Evolutionary conservation across 2,888 invertebrate species (phyloP).

Genomic region (Dione vanillae): DNA sequence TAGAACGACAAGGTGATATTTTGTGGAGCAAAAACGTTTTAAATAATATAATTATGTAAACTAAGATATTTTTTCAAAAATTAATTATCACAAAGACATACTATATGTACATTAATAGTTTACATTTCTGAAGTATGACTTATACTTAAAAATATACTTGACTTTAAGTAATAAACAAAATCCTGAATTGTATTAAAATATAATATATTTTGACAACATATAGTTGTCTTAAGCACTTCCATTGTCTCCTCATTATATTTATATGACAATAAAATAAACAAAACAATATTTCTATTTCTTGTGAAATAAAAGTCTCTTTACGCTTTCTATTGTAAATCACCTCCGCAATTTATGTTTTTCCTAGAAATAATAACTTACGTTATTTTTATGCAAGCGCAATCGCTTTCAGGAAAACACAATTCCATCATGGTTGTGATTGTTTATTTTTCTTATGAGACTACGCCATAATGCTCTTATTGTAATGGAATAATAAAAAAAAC

Average conservation of each 20-base stretch:
- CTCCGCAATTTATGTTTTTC: constrained; percentile 23
- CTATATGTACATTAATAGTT: too few relatives aligned
- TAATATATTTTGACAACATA: background rate
- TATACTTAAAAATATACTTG: too few relatives aligned
- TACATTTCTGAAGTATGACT: too few relatives aligned
- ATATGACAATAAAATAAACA: background rate
- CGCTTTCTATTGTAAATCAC: constrained; percentile 26
- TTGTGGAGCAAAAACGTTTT: background rate
- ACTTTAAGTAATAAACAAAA: too few relatives aligned
- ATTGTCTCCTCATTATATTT: constrained; percentile 2
- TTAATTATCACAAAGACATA: too few relatives aligned
- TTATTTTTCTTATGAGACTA: constrained; percentile 1
- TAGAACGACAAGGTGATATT: background rate
- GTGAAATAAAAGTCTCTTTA: constrained; percentile 20
- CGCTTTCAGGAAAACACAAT: constrained; percentile 11
- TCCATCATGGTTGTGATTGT: constrained; percentile 15
- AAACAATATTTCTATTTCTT: background rate
- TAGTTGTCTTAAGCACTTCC: background rate
- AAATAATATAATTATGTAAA: background rate
- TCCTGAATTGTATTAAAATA: too few relatives aligned
- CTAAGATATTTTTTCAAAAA: background rate
- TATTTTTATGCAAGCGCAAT: constrained; percentile 14
- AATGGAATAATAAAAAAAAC: background rate
- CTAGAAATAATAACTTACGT: constrained; percentile 28
- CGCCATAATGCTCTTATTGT: constrained; percentile 1